Evolutionary conservation across 2,797 vertebrate species (phyloP), one percentile per base, ranked within the genome.

Genomic region (Notolepis coatsorum): DNA sequence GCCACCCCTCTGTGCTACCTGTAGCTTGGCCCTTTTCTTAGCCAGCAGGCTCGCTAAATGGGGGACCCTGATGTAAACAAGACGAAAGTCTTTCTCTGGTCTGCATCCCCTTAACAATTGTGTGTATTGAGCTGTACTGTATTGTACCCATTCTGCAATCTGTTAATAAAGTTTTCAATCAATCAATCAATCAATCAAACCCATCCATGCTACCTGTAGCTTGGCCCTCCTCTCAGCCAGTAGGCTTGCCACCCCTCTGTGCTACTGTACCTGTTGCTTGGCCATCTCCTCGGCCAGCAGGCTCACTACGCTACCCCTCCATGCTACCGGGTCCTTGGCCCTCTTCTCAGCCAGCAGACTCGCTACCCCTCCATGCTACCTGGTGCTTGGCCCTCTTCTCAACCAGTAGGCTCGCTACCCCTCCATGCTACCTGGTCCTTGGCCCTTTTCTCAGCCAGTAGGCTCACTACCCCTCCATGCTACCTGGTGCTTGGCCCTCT

Each of bases 401-500:
- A 37, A n/a, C 12, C 28, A 7, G 6, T 5, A 27, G 27, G 13
- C 30, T 7, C 3, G 12, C 7, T 97, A 37, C 51, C 38, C 50
- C 17, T 33, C 27, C 31, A 45, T 46, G n/a, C 17, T 24, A 30
- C 18, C 28, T n/a, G 8, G 23, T 8, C 24, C 20, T 47, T 13
- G 13, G 7, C 23, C 24, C 15, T 4, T 31, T 18, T 1, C 4
- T 4, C 47, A 37, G 35, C 12, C 28, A 7, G 6, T 5, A 27
- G 27, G 13, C 30, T 7, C 3, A 5, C 7, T 35, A 2, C 13
- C 13, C n/a, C 8, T 12, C 3, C 1, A 30, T 3, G 2, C 62
- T 7, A 9, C 10, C 95, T 95, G 92, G 80, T 96, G 91, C 77
- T 95, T 97, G 68, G 96, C 94, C 61, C 91, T 92, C 78, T 92